These are phyloP conservation scores for Agrilus biguttatus DNA, from an alignment of 2,888 invertebrate genomes.

Conservation along the genomic window DNA sequence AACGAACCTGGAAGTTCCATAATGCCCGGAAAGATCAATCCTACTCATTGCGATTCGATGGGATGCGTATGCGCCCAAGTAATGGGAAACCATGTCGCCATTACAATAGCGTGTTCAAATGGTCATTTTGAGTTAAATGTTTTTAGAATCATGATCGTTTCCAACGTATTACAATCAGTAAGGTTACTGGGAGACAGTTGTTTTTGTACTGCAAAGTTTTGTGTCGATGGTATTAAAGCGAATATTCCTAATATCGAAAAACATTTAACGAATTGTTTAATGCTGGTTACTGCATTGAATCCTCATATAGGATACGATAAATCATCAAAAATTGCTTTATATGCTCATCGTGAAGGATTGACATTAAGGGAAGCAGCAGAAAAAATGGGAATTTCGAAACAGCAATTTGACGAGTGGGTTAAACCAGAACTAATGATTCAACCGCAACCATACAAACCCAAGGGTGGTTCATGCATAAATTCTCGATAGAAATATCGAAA, in stretches of 20 bases:
- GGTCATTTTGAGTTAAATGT: conserved; percentile 95
- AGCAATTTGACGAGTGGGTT: no score
- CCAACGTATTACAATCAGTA: conserved; percentile 74
- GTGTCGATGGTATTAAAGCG: conserved; percentile 33
- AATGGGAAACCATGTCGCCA: conserved; percentile 89
- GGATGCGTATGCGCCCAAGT: conserved; percentile 91
- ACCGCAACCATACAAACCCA: no score
- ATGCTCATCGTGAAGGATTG: conserved; percentile 46
- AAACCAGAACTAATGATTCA: no score
- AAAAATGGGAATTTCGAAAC: no score
- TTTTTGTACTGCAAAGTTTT: conserved; percentile 47
- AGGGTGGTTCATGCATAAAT: no score
- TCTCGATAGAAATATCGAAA: no score
- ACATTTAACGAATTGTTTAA: conserved; percentile 54
- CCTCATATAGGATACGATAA: conserved; percentile 93
- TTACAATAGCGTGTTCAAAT: conserved; percentile 72
- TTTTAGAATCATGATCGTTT: conserved; percentile 84
- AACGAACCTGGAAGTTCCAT: conserved; percentile 94
- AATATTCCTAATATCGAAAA: conserved; percentile 31
- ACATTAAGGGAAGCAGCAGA: no score
- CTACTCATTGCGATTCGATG: conserved; percentile 87
- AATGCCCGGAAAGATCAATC: conserved; percentile 95
- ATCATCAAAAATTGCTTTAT: conserved; percentile 84
- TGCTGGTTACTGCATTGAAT: conserved; percentile 92
- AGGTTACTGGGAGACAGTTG: conserved; percentile 65